Evolutionary conservation across 2,888 invertebrate species (phyloP).

Genomic region (Desoria tigrina): DNA sequence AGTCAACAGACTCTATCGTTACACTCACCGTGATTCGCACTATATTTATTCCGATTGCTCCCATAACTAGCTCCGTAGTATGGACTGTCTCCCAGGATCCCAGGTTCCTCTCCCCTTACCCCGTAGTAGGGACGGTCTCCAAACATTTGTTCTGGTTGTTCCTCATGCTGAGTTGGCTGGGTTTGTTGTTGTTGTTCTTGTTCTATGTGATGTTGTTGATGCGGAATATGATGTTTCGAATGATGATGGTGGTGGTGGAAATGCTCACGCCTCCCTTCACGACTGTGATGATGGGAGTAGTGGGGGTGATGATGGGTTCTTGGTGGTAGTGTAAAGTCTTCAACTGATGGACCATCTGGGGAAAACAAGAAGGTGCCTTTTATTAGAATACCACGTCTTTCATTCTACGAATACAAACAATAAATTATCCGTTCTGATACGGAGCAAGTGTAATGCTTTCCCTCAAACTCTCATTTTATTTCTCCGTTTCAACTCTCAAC

Average conservation of each 20-base stretch:
- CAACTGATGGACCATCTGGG: neutral
- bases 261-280: conserved; percentile 13
- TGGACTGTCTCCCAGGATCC: conserved; percentile 17
- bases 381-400: too few species aligned
- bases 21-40: conserved; percentile 16
- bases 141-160: neutral
- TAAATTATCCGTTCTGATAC: too few species aligned
- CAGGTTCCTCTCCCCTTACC: neutral
- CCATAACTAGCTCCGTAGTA: neutral
- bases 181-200: neutral
- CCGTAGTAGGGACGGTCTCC: neutral
- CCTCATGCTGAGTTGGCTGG: neutral
- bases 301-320: conserved; percentile 29
- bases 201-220: neutral
- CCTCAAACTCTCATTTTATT: too few species aligned
- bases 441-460: too few species aligned
- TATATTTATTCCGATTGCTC: conserved; percentile 14
- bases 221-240: conserved; percentile 4
- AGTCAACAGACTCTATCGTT: too few species aligned
- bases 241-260: conserved; percentile 14
- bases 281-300: conserved; percentile 25
- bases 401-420: too few species aligned
- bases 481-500: conserved; percentile 8
- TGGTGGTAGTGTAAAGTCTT: neutral
- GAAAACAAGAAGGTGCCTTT: too few species aligned